Percentiles rank a stretch among this genome's conserved stretches.
Conservation (phyloP, 2,888 invertebrate species). For the Tachystola acroxantha region DNA sequence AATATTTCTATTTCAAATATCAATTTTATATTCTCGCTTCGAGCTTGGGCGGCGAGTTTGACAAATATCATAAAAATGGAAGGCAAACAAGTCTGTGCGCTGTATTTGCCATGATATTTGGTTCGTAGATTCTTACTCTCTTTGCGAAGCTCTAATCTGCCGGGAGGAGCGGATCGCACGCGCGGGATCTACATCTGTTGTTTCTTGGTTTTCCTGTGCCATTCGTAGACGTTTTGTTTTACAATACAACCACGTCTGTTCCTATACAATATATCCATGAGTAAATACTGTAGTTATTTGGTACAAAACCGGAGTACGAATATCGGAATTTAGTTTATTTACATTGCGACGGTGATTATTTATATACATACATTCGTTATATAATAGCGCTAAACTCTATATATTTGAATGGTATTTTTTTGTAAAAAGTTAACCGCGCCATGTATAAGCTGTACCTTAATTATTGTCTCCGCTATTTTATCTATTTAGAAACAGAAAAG, state of each 20-base stretch:
- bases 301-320: no score
- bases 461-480: no score
- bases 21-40: constrained; percentile 45
- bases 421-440: no score
- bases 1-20: constrained; percentile 44
- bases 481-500: no score
- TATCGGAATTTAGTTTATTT: no score
- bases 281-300: no score
- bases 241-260: not conserved
- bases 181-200: constrained; percentile 52
- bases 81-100: constrained; percentile 53
- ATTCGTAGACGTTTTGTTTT: constrained; percentile 17
- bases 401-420: no score
- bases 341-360: no score
- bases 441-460: no score
- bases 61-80: constrained; percentile 70
- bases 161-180: constrained; percentile 56
- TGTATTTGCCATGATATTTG: constrained; percentile 66
- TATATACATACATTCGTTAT: no score
- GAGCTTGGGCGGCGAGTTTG: constrained; percentile 28
- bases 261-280: no score
- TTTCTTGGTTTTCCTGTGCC: constrained; percentile 49
- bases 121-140: constrained; percentile 60
- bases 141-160: constrained; percentile 61
- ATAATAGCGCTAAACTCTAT: no score